phyloP scores from a whole-genome alignment of 2,797 vertebrate species.

The Tolypeutes matacus region DNA sequence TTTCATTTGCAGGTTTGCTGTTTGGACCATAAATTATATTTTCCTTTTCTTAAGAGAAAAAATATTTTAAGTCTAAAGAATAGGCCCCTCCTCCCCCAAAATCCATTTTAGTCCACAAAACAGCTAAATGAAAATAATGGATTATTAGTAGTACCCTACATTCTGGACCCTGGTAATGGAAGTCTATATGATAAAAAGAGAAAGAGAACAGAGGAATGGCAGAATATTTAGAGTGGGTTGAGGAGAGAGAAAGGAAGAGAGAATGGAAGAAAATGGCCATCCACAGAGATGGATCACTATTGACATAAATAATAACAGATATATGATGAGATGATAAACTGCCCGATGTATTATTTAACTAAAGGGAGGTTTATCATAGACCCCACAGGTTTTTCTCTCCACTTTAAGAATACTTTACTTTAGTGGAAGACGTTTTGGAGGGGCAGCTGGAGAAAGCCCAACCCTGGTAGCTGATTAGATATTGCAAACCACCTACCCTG shows the following conservation, averaged over 20 bases:
- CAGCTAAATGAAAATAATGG: not conserved
- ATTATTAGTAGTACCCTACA: not conserved
- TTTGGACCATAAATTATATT: conserved; percentile 53
- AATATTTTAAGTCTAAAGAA: conserved; percentile 10
- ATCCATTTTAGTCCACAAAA: not conserved
- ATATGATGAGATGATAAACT: conserved; percentile 4
- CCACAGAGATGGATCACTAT: not conserved
- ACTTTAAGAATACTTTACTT: not conserved
- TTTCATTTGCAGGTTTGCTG: not conserved
- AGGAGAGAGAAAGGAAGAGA: not conserved
- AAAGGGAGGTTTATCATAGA: not conserved
- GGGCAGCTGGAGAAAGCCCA: not conserved
- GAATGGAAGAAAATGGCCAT: not conserved
- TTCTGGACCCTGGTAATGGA: not conserved
- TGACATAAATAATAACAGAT: not conserved
- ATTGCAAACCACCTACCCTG: not conserved
- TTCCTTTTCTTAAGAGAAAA: conserved; percentile 63
- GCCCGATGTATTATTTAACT: not conserved
- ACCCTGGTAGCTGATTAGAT: not conserved
- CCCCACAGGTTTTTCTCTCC: not conserved
- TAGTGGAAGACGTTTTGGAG: not conserved
- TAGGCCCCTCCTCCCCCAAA: not conserved
- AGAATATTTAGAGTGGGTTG: accelerated
- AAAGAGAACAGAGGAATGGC: not conserved
- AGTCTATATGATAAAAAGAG: not conserved